phyloP scores from a whole-genome alignment of 2,797 vertebrate genomes.

The Helostoma temminkii region DNA sequence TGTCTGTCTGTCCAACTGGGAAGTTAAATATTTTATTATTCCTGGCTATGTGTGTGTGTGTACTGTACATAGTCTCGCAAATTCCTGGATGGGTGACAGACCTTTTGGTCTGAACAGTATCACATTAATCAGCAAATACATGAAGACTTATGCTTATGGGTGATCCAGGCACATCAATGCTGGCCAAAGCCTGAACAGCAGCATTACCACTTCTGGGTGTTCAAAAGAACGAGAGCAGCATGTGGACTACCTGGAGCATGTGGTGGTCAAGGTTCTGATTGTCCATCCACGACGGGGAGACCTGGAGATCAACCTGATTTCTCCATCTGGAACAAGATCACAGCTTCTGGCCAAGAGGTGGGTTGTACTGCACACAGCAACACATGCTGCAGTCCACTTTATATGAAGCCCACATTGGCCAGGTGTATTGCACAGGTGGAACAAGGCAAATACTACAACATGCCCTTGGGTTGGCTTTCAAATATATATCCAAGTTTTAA shows the following conservation, averaged over 20 bases:
- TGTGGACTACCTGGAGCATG: conserved; percentile 89
- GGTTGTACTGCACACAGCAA: not conserved
- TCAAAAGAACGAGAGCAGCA: conserved; percentile 83
- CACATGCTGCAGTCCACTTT: no score
- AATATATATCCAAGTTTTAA: no score
- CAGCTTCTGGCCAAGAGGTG: conserved; percentile 92
- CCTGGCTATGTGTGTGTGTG: not conserved
- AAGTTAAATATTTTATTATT: not conserved
- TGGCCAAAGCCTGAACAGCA: conserved; percentile 86
- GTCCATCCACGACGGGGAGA: conserved; percentile 90
- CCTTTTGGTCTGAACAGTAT: not conserved
- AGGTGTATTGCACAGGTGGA: no score
- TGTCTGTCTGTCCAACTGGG: not conserved
- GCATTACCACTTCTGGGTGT: conserved; percentile 84
- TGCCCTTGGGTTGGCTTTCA: no score
- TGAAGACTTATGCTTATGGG: not conserved
- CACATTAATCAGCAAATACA: not conserved
- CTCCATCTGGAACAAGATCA: conserved; percentile 90
- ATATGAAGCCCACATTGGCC: not conserved
- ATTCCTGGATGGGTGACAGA: not conserved
- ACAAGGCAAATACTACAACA: no score
- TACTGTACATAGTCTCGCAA: not conserved
- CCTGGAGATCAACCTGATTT: conserved; percentile 91
- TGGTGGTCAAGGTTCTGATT: conserved; percentile 87
- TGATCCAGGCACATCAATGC: conserved; percentile 86